Evolutionary conservation across 2,113 vertebrate genomes (phyloP), one percentile per base, ranked within the genome.

Genomic region (Lota lota): DNA sequence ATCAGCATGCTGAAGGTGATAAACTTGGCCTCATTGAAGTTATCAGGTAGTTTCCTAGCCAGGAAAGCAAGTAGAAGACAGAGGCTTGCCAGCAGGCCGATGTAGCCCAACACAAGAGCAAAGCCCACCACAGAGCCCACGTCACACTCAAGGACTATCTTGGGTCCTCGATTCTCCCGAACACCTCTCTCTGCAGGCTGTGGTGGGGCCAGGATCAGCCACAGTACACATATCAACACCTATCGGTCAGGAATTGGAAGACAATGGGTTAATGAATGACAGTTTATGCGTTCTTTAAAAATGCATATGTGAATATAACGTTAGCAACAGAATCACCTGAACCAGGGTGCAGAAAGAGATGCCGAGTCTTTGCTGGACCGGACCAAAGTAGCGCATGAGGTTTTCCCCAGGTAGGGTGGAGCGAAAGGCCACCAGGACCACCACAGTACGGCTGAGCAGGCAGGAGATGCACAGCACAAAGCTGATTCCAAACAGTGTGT

Each of bases 1-100:
- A 89, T 87, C 63, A 89, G 70, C 88, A 90, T 90, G 77, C 80
- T 88, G 69, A 89, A 88, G 21, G 86, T 79, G 74, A 88, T 88
- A 61, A 82, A 79, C 71, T 89, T 83, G 53, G 79, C 79, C 69
- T 88, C 82, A 64, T 90, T 91, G 64, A 89, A 88, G 64, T 74
- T 79, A 33, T 85, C 80, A 4, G 78, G 79, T 18, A 89, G 79
- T 73, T 88, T 85, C 33, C 76, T 65, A 11, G 80, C 81, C 61
- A 78, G 63, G 59, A 91, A 87, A 16, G 79, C 80, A 56, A 88
- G 65, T 57, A 88, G 56, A 61, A 89, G 80, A 63, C 82, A 86
- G 50, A 86, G 17, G 22, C 36, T 72, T 11, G 83, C 74, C 74
- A 90, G 77, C 6, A 89, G 63, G 22, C 75, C 81, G 15, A 85